A percentile compares a stretch with the other conserved stretches of the same genome.
Conservation (phyloP, 2,888 invertebrate species). For the Nysson spinosus region DNA sequence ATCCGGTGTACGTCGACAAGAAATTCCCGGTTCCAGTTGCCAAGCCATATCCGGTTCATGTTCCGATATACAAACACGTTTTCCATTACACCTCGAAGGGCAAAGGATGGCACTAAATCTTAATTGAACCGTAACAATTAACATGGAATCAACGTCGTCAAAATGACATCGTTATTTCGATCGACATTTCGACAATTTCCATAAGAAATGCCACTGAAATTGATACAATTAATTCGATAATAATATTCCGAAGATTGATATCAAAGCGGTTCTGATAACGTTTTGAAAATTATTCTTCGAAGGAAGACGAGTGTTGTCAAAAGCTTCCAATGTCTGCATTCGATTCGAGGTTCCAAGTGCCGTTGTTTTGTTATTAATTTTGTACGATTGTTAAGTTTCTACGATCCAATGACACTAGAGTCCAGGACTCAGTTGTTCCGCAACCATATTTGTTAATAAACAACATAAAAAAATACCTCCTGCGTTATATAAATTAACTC, state of each 20-base stretch:
- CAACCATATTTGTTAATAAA: conserved; percentile 48
- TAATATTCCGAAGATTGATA: too few relatives aligned
- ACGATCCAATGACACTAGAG: too few relatives aligned
- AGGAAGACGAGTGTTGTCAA: too few relatives aligned
- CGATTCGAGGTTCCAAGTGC: too few relatives aligned
- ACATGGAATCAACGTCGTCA: too few relatives aligned
- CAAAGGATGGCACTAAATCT: conserved; percentile 67
- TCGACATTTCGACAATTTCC: too few relatives aligned
- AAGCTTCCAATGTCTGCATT: neutral
- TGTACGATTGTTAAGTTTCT: conserved; percentile 55
- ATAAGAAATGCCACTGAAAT: too few relatives aligned
- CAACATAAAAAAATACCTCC: neutral
- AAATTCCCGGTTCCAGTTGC: conserved; percentile 80
- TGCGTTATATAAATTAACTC: too few relatives aligned
- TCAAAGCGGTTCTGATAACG: too few relatives aligned
- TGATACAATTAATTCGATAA: too few relatives aligned
- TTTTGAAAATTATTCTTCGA: too few relatives aligned
- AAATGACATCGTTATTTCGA: neutral
- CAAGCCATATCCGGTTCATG: conserved; percentile 80
- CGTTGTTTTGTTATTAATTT: conserved; percentile 48
- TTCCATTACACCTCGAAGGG: conserved; percentile 68
- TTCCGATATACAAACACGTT: conserved; percentile 80
- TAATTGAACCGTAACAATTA: neutral
- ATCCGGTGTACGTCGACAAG: conserved; percentile 80
- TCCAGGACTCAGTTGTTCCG: neutral